Base-by-base conservation (phyloP, 2,797 vertebrate species). In the Amblyraja radiata region DNA sequence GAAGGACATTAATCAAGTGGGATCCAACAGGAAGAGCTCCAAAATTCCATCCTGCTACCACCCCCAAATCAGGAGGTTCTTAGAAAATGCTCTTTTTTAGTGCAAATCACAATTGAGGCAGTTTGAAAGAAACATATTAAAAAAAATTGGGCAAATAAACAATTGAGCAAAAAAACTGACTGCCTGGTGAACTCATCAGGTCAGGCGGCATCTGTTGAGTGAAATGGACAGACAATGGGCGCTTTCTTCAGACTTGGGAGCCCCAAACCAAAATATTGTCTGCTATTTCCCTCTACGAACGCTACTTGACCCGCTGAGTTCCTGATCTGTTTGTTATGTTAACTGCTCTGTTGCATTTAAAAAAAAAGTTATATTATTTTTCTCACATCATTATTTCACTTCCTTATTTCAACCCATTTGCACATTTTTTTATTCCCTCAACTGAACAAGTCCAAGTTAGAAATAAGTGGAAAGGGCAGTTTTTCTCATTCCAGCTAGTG, bases 391-490 rank as follows among this genome's bases (percentile, higher is more conserved):
- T 61, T 32, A 90, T 65, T 68, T 90, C n/a, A 90, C n/a, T 90
- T 65, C 84, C 84, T 90, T 65, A 88, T 65, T 88, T 88, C 63
- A 21, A 13, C 25, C 32, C 28, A 88, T 88, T n/a, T 88, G 25
- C 25, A 28, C 77, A 71, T n/a, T 1, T 90, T 63, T 36, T 68
- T 28, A 88, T 7, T 65, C 54, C 25, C 21, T 39, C 46, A 18
- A 83, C 39, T 83, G 80, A 83, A 46, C 36, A 83, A 46, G 80
- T 83, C 39, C 21, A 83, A 81, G 39, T 21, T 32, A 14, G 32
- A 16, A 46, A 54, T 54, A 14, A 14, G 79, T 6, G 36, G n/a
- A 80, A 4, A 80, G 78, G 5, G 39, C 25, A 80, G 1, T 61
- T 32, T 61, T 80, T 36, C 58, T 23, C 54, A 28, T 11, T 63